Base-by-base conservation (phyloP, 2,888 invertebrate genomes). In the Lamellibrachia columna region DNA sequence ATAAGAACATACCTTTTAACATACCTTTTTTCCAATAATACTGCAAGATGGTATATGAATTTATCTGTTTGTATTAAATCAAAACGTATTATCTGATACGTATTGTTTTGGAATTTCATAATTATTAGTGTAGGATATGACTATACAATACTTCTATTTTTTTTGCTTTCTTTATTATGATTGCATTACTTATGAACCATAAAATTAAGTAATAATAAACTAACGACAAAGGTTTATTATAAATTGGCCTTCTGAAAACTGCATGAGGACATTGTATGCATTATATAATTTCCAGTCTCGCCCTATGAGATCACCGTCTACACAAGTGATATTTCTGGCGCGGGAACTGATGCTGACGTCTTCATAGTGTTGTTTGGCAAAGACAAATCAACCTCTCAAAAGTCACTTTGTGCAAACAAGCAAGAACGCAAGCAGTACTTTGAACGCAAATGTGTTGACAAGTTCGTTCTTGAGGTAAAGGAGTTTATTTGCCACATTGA, bases 321-420 rank as follows among this genome's bases (percentile, higher is more conserved):
- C 94, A 96, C 96, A 11, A 95, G 95, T 52, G 96, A 96, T 93
- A 94, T 95, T 8, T 93, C 94, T 4, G 95, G 96, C 15, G 96
- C 96, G 1, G 96, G 96, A 0, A 97, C 96, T 1, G 95, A 95
- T 75, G 96, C 97, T n/a, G 96, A 97, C 94, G 96, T 96, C 7
- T 96, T 95, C 92, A 94, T 96, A 1, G 95, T 95, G 90, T 93
- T 97, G 22, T 96, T 96, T 92, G 96, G 97, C 55, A 95, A 94
- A 92, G 96, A 96, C 8, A 93, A 91, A 0, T 94, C 94, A 91
- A 96, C 96, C 1, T 93, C 95, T 91, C 95, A 96, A 94, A 96
- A 95, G 93, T 94, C 95, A 2, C 94, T 96, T 90, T 96, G 96
- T 94, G 90, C 94, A 90, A 95, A 94, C 93, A 96, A 96, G 93